Conservation (phyloP, 2,888 invertebrate genomes). For the Petrophora chlorosata region DNA sequence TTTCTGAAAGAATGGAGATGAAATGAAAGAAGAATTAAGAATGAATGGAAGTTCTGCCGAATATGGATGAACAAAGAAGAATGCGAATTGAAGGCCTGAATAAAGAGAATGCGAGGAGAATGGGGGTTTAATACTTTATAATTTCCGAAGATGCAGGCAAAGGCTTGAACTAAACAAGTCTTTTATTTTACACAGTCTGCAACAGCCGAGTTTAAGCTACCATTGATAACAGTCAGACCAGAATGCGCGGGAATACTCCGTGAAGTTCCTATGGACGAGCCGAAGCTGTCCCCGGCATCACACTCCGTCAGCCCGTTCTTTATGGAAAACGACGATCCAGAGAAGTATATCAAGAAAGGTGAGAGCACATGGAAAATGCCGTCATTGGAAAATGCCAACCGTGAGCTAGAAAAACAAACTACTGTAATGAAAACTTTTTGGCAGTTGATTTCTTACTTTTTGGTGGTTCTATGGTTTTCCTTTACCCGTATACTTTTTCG, state of each 20-base stretch:
- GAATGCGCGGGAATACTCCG: slow-evolving; percentile 87
- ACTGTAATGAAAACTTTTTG: too few relatives aligned
- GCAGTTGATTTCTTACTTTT: too few relatives aligned
- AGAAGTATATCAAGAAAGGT: slow-evolving; percentile 87
- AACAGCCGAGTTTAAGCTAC: slow-evolving; percentile 87
- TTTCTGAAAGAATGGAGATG: slow-evolving; percentile 42
- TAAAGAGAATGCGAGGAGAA: too few relatives aligned
- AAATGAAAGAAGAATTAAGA: slow-evolving; percentile 42
- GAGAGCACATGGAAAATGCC: slow-evolving; percentile 37
- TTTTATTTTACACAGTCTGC: slow-evolving; percentile 78
- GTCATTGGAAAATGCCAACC: too few relatives aligned
- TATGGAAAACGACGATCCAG: slow-evolving; percentile 85
- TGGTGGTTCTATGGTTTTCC: too few relatives aligned
- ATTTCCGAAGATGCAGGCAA: too few relatives aligned
- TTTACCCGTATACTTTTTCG: too few relatives aligned
- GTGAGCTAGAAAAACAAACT: too few relatives aligned
- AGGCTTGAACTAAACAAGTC: background rate
- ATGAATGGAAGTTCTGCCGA: background rate
- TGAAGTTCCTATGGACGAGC: slow-evolving; percentile 84
- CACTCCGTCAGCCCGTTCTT: slow-evolving; percentile 86
- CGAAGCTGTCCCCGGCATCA: slow-evolving; percentile 83
- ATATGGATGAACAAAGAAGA: slow-evolving; percentile 41
- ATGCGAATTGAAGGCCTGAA: too few relatives aligned
- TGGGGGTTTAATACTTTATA: too few relatives aligned
- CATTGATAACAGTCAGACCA: slow-evolving; percentile 86